Conservation (phyloP, 2,888 invertebrate genomes). For the Belgica antarctica region DNA sequence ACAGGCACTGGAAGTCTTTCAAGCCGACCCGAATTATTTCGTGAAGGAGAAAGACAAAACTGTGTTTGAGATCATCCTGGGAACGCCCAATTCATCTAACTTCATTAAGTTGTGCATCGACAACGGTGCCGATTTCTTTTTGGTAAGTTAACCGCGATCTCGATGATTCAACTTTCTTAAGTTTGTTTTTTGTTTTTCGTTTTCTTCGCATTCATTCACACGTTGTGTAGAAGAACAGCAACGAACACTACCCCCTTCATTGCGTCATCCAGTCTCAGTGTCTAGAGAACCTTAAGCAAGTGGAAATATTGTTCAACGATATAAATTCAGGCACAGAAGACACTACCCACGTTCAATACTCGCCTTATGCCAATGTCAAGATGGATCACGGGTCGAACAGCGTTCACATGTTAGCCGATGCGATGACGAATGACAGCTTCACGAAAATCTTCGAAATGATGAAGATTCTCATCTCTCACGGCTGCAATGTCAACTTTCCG, state of each 20-base stretch:
- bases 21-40: conserved; percentile 33
- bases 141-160: background rate
- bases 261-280: conserved; percentile 35
- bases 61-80: conserved; percentile 30
- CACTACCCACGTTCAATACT: background rate
- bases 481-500: conserved; percentile 39
- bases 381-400: conserved; percentile 14
- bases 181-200: background rate
- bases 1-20: conserved; percentile 24
- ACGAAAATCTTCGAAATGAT: conserved; percentile 26
- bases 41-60: conserved; percentile 20
- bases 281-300: conserved; percentile 33
- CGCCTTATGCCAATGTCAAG: conserved; percentile 37
- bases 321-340: background rate
- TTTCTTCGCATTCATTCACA: background rate
- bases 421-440: conserved; percentile 1
- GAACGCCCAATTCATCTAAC: background rate
- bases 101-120: conserved; percentile 30
- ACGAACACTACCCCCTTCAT: conserved; percentile 26
- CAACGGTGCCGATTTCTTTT: conserved; percentile 26
- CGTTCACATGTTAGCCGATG: conserved; percentile 21
- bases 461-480: conserved; percentile 27
- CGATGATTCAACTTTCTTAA: conserved; percentile 18
- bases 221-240: conserved; percentile 26
- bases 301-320: background rate